Evolutionary conservation across 2,888 invertebrate genomes (phyloP).

Genomic region (Zaprionus bogoriensis): DNA sequence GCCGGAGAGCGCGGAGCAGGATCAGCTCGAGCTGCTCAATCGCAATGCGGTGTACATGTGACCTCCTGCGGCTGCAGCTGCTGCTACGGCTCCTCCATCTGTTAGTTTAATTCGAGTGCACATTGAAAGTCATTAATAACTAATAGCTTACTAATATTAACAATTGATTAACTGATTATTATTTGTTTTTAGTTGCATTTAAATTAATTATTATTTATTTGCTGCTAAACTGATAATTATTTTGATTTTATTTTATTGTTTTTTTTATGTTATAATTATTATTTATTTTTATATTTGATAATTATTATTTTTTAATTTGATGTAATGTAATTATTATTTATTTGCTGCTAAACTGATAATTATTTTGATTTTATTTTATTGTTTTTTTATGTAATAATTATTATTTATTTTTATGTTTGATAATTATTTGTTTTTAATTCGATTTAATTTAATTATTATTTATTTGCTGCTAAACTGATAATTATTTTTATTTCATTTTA

Average conservation of each 20-base stretch:
- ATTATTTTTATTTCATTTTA: slow-evolving; percentile 32
- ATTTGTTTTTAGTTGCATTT: too few relatives aligned
- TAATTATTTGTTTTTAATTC: slow-evolving; percentile 69
- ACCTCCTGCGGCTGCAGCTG: neutral
- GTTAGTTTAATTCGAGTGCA: slow-evolving; percentile 71
- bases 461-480: too few relatives aligned
- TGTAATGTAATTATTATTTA: slow-evolving; percentile 62
- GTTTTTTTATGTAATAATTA: slow-evolving; percentile 52
- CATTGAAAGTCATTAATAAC: slow-evolving; percentile 79
- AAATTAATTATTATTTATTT: slow-evolving; percentile 44
- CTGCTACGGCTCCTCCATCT: slow-evolving; percentile 26
- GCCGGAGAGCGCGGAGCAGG: slow-evolving; percentile 67
- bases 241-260: too few relatives aligned
- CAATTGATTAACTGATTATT: slow-evolving; percentile 10
- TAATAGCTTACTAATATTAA: slow-evolving; percentile 38
- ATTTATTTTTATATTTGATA: slow-evolving; percentile 52
- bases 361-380: slow-evolving; percentile 36
- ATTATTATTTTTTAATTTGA: slow-evolving; percentile 27
- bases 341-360: too few relatives aligned
- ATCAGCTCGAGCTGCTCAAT: slow-evolving; percentile 38
- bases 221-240: slow-evolving; percentile 62
- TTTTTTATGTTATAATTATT: slow-evolving; percentile 34
- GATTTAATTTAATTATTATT: too few relatives aligned
- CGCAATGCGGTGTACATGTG: slow-evolving; percentile 49
- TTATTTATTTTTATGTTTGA: slow-evolving; percentile 26